phyloP scores from a whole-genome alignment of 2,797 vertebrate species.

The Hoplostethus mediterraneus region DNA sequence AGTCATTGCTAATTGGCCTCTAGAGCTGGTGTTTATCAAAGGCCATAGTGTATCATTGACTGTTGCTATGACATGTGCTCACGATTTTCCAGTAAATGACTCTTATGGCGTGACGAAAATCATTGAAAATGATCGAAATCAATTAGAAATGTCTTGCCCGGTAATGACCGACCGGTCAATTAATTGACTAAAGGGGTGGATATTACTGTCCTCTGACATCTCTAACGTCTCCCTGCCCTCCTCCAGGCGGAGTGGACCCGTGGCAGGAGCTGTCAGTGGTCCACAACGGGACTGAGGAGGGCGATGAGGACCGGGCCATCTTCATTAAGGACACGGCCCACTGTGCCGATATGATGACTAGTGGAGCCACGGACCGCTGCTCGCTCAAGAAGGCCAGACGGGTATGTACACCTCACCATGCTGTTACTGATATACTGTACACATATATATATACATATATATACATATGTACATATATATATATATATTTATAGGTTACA shows the following conservation, averaged over 20 bases:
- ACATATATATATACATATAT: too few species aligned
- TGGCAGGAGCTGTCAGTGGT: constrained; percentile 89
- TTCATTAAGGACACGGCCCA: constrained; percentile 86
- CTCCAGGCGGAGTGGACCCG: constrained; percentile 87
- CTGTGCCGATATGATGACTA: constrained; percentile 86
- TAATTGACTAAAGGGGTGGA: not conserved
- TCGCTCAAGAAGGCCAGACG: constrained; percentile 83
- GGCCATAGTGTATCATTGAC: too few species aligned
- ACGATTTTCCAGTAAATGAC: too few species aligned
- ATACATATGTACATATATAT: too few species aligned
- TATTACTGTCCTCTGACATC: not conserved
- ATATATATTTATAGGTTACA: too few species aligned
- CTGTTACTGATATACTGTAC: not conserved
- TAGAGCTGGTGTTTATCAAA: too few species aligned
- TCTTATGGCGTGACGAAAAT: too few species aligned
- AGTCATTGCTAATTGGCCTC: too few species aligned
- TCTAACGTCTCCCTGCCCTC: not conserved
- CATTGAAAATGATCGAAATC: too few species aligned
- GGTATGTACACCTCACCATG: constrained; percentile 66
- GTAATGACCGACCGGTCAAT: too few species aligned
- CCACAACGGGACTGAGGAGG: constrained; percentile 52
- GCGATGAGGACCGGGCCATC: constrained; percentile 69
- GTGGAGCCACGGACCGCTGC: constrained; percentile 70
- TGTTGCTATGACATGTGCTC: too few species aligned
- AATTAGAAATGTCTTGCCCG: too few species aligned